Base-by-base conservation (phyloP, 1,140 invertebrate species). In the Drosophila fuyamai region DNA sequence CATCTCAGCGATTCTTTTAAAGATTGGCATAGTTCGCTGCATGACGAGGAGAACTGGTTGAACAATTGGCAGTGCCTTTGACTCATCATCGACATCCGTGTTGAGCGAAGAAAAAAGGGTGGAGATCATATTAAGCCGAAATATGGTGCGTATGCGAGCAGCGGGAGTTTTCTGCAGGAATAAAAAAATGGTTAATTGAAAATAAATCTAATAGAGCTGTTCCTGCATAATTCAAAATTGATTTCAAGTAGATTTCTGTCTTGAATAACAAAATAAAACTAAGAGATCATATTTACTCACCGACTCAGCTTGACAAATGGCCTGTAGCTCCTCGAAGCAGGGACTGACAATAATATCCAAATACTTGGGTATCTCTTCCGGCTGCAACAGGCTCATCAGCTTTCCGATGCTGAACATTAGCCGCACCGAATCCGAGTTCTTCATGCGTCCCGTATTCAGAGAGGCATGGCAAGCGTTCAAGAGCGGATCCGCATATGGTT, bases 331-430 rank as follows among this genome's bases (percentile, higher is more conserved):
- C 50, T 95, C 92, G 14, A 97, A 94, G 61, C 95, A 95, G 1
- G 96, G 94, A 18, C 94, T 94, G 7, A 97, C 89, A 10, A 97
- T 95, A 0, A 94, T 93, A 67, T 97, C 95, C 12, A 97, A 92
- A 81, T 96, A 96, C 35, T 93, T 92, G 75, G 97, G 93, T 73
- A 96, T 95, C 51, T 94, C 93, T 6, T 95, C 93, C 1, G 94
- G 91, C 9, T 95, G 93, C 44, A 97, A 88, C 0, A 96, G 93
- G 59, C 96, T 96, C 55, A 97, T 92, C 0, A 97, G 93, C 79
- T 95, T 95, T 0, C 97, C 96, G 50, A 97, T 94, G 41, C 95
- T 95, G 54, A 94, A 96, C 96, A 97, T 97, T 4, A 97, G 85
- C 35, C 97, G 93, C 13, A 95, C 93, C 48, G 94, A 93, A 76